Conservation (phyloP, 2,888 invertebrate genomes). For the Gisinianus flammeolus region DNA sequence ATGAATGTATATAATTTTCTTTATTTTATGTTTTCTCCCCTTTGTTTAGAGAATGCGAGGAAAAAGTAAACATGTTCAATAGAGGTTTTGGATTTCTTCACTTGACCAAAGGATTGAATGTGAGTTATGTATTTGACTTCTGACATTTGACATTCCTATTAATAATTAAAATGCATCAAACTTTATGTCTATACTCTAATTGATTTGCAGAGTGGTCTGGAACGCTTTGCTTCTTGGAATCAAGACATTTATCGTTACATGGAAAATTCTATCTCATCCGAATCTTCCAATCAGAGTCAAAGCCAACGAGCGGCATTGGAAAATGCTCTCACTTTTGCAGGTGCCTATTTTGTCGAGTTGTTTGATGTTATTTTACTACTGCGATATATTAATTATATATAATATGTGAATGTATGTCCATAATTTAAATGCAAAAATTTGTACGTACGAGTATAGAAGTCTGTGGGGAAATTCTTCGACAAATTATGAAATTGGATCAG, state of each 20-base stretch:
- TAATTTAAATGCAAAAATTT: no score
- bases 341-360: no score
- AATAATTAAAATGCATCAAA: background rate
- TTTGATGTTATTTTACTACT: no score
- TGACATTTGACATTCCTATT: background rate
- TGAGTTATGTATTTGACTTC: no score
- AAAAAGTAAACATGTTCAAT: slow-evolving; percentile 55
- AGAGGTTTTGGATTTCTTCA: slow-evolving; percentile 55
- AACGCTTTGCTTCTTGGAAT: slow-evolving; percentile 55
- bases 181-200: background rate
- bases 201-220: slow-evolving; percentile 50
- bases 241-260: slow-evolving; percentile 53
- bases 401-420: no score
- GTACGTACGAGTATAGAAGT: no score
- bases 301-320: slow-evolving; percentile 52
- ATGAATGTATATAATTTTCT: no score
- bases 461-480: slow-evolving; percentile 68
- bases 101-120: slow-evolving; percentile 56
- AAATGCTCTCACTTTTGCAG: slow-evolving; percentile 53
- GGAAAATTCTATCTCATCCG: slow-evolving; percentile 48
- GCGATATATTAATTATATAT: no score
- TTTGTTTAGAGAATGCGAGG: slow-evolving; percentile 51
- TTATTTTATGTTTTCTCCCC: background rate
- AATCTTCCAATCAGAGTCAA: background rate
- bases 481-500: slow-evolving; percentile 71